These are phyloP conservation scores for Brachyptera putata DNA, from an alignment of 2,888 invertebrate genomes.

Conservation along the genomic window DNA sequence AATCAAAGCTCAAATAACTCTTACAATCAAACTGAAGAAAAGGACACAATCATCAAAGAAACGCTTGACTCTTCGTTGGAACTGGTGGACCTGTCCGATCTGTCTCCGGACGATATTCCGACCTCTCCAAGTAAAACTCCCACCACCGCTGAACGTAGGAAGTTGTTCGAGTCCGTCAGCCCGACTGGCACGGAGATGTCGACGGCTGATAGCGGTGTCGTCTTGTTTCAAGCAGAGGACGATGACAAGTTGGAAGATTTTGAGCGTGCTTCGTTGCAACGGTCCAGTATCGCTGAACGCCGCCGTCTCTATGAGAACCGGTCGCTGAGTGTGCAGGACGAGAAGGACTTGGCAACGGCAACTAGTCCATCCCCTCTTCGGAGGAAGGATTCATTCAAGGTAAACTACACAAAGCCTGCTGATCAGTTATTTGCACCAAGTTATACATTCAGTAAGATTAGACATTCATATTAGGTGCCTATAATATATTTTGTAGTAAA, in stretches of 20 bases:
- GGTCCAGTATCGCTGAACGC: slow-evolving; percentile 66
- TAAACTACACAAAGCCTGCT: background rate
- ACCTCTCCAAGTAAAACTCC: slow-evolving; percentile 56
- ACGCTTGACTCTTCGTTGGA: too few species aligned
- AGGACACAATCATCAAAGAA: too few species aligned
- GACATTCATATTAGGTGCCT: too few species aligned
- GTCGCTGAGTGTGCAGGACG: slow-evolving; percentile 61
- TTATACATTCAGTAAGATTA: too few species aligned
- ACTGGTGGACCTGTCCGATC: too few species aligned
- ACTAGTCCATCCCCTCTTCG: slow-evolving; percentile 54
- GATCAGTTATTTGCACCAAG: too few species aligned
- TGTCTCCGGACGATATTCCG: background rate
- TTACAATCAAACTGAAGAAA: slow-evolving; percentile 15
- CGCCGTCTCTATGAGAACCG: slow-evolving; percentile 72
- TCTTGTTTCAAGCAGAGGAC: slow-evolving; percentile 19
- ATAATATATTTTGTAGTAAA: too few species aligned
- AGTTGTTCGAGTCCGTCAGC: slow-evolving; percentile 55
- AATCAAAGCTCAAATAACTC: too few species aligned
- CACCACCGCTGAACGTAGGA: slow-evolving; percentile 74
- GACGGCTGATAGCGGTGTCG: slow-evolving; percentile 10
- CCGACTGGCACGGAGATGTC: background rate
- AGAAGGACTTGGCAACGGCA: slow-evolving; percentile 24
- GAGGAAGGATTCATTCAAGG: slow-evolving; percentile 28
- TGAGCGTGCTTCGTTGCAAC: slow-evolving; percentile 30
- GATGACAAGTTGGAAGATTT: slow-evolving; percentile 32